phyloP scores from a whole-genome alignment of 2,113 vertebrate genomes.

The Progne subis region DNA sequence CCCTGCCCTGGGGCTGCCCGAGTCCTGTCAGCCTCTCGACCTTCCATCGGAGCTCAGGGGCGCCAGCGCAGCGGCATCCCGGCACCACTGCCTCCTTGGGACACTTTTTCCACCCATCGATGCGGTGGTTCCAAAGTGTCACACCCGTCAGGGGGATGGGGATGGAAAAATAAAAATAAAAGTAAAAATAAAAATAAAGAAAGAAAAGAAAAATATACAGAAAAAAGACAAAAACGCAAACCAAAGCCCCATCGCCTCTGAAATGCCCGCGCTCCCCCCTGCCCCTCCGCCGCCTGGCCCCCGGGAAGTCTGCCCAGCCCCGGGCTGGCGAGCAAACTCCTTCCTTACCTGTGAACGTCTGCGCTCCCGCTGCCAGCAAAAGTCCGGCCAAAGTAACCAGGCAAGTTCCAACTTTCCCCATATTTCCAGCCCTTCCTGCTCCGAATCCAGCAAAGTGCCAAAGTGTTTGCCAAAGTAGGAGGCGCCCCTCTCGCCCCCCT shows the following conservation, averaged over 20 bases:
- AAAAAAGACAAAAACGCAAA: not conserved
- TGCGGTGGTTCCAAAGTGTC: not conserved
- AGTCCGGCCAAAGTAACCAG: slow-evolving; percentile 82
- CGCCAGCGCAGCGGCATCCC: not conserved
- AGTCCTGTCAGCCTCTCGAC: not conserved
- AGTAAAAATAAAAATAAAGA: fast-evolving
- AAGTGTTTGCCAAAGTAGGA: slow-evolving; percentile 42
- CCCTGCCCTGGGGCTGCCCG: not conserved
- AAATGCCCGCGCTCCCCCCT: not conserved
- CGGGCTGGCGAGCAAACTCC: not conserved
- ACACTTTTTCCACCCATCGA: not conserved
- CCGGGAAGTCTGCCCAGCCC: not conserved
- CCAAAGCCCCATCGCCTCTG: not conserved
- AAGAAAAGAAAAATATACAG: not conserved
- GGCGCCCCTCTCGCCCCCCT: slow-evolving; percentile 6
- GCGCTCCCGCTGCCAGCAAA: slow-evolving; percentile 70
- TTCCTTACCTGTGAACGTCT: slow-evolving; percentile 78
- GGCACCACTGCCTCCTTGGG: not conserved
- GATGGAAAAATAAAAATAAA: too few species aligned
- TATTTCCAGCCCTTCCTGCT: slow-evolving; percentile 61
- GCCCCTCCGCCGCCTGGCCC: not conserved
- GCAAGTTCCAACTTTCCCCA: slow-evolving; percentile 77
- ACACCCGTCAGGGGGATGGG: not conserved
- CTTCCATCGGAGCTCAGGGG: not conserved
- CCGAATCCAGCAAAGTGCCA: slow-evolving; percentile 27